These are phyloP conservation scores for Margaritifera margaritifera DNA, from an alignment of 2,888 invertebrate species.

Conservation along the genomic window DNA sequence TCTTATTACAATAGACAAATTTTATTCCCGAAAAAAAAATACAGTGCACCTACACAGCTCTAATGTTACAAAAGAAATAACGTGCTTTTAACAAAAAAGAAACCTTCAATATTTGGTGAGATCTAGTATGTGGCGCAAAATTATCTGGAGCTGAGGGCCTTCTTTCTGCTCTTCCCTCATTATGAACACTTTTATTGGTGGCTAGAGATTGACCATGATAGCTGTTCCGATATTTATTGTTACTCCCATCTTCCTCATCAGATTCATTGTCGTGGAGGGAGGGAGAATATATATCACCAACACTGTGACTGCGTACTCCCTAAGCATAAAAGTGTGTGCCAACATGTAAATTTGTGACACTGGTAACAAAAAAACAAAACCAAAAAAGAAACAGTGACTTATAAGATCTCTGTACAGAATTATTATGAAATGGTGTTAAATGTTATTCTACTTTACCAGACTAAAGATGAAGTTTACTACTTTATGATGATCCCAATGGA, in stretches of 20 bases:
- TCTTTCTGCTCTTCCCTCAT: slow-evolving; percentile 1
- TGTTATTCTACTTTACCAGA: too few species aligned
- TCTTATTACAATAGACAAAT: too few species aligned
- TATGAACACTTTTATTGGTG: slow-evolving; percentile 32
- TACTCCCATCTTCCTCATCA: slow-evolving; percentile 18
- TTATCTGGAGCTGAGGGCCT: slow-evolving; percentile 12
- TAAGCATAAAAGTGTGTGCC: slow-evolving; percentile 4
- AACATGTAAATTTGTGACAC: too few species aligned
- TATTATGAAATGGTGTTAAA: too few species aligned
- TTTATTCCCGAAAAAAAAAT: too few species aligned
- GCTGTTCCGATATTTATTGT: slow-evolving; percentile 16
- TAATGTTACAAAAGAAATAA: too few species aligned
- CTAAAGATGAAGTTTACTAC: too few species aligned
- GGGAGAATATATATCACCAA: slow-evolving; percentile 29
- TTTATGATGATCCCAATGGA: too few species aligned
- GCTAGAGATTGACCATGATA: slow-evolving; percentile 30
- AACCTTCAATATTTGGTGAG: slow-evolving; percentile 32
- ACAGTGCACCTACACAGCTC: too few species aligned
- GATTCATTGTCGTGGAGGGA: slow-evolving; percentile 13
- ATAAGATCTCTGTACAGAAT: too few species aligned
- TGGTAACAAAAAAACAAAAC: too few species aligned
- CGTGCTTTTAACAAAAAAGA: slow-evolving; percentile 4
- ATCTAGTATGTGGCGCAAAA: slow-evolving; percentile 13
- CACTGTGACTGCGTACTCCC: slow-evolving; percentile 39
- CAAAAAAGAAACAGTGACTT: too few species aligned